Percentiles rank a stretch among this genome's conserved stretches.
Evolutionary conservation across 2,888 invertebrate species (phyloP).

Genomic region (Eucriotettix oculatus): DNA sequence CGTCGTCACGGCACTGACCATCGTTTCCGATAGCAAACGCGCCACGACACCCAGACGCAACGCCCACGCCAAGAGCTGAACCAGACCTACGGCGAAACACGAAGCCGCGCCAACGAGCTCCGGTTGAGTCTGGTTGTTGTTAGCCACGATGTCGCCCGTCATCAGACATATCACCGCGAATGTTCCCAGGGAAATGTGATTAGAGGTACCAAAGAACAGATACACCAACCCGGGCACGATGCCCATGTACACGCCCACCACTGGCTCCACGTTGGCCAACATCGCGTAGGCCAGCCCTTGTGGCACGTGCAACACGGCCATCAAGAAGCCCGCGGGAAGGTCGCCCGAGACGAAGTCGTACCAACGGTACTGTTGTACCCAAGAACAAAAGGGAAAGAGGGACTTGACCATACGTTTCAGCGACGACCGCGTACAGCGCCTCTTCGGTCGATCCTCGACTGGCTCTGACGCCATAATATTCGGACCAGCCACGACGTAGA

Average conservation of each 20-base stretch:
- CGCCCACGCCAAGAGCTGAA: constrained; percentile 64
- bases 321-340: constrained; percentile 66
- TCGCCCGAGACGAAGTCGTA: constrained; percentile 50
- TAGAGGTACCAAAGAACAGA: constrained; percentile 71
- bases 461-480: too few species aligned
- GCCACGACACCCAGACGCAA: constrained; percentile 57
- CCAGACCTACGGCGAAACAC: constrained; percentile 54
- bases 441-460: too few species aligned
- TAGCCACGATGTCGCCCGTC: constrained; percentile 38
- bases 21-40: constrained; percentile 56
- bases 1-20: constrained; percentile 78
- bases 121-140: constrained; percentile 15
- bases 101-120: constrained; percentile 59
- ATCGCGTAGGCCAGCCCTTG: constrained; percentile 73
- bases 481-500: too few species aligned
- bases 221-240: constrained; percentile 83
- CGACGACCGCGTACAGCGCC: too few species aligned
- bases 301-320: constrained; percentile 81
- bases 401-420: too few species aligned
- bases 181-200: constrained; percentile 76
- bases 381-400: constrained; percentile 38
- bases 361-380: constrained; percentile 48
- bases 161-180: constrained; percentile 80
- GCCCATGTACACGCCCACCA: constrained; percentile 70
- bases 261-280: constrained; percentile 53